Evolutionary conservation across 2,888 invertebrate genomes (phyloP), one percentile per base, ranked within the genome.

Genomic region (Euplexia lucipara): DNA sequence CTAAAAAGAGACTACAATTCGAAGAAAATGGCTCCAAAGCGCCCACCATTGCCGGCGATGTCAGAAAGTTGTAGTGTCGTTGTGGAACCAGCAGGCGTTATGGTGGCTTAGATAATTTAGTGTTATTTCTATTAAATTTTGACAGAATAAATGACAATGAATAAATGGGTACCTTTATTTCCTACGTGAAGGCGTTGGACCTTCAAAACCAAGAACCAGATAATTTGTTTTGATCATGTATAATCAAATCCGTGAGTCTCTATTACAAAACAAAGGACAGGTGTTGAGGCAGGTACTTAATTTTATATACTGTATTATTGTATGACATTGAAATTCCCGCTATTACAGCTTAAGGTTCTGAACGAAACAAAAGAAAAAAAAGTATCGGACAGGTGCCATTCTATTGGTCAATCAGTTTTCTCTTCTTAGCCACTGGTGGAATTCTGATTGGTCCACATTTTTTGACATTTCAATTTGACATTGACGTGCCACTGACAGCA

Each of bases 11-110:
- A 89, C 44, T 83, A 84, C 52, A 82, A 82, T 30, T 64, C 84
- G 2, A 84, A 76, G 54, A 89, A 85, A 53, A 57, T 73, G 2
- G 18, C 64, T 3, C 58, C 59, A 16, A 88, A 81, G 56, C 20
- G 67, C 8, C 35, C 48, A 3, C 77, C 70, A 6, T 64, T 70
- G 0, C 67, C 81, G 26, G 85, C 84, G 4, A 70, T 75, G 2
- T 79, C 86, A 4, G 84, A 93, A 70, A 92, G 86, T 59, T 93
- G 93, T 71, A 92, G 89, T 68, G 87, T 93, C 10, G 63, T 92
- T 22, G 88, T 91, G 7, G 88, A 86, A 79, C 85, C 88, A 8
- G 91, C 91, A 30, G 93, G 92, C 16, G 83, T 93, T 20, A 91
- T 86, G 78, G 91, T 92, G 72, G 89, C 86, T 51, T 92, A 77